Evolutionary conservation across 2,888 invertebrate species (phyloP).

Genomic region (Acholoe squamosa): DNA sequence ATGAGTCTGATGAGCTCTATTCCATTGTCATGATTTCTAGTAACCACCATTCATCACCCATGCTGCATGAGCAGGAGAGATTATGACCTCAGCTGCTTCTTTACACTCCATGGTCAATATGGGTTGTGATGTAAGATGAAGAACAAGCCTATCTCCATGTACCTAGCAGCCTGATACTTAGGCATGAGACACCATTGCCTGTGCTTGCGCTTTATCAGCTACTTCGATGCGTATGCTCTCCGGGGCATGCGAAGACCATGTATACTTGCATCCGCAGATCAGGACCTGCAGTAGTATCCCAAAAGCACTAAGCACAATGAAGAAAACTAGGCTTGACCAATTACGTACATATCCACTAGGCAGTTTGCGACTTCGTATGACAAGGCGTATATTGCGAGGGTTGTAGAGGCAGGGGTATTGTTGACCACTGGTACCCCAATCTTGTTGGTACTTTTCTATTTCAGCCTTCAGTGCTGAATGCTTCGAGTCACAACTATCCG

Average conservation of each 20-base stretch:
- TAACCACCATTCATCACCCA: too few species aligned
- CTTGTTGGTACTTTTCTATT: constrained; percentile 28
- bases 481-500: constrained; percentile 3
- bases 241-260: constrained; percentile 39
- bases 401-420: constrained; percentile 36
- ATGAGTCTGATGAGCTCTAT: too few species aligned
- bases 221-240: constrained; percentile 54
- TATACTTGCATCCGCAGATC: constrained; percentile 37
- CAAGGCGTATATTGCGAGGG: constrained; percentile 22
- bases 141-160: too few species aligned
- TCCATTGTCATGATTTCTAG: too few species aligned
- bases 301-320: constrained; percentile 33
- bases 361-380: constrained; percentile 25
- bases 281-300: constrained; percentile 23
- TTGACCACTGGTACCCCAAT: constrained; percentile 35
- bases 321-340: constrained; percentile 49
- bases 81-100: too few species aligned
- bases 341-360: constrained; percentile 22
- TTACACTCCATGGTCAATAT: too few species aligned
- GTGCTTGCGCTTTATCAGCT: constrained; percentile 40
- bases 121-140: too few species aligned
- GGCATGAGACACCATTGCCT: constrained; percentile 54
- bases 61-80: too few species aligned
- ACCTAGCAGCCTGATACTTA: neutral
- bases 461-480: neutral